Evolutionary conservation across 2,888 invertebrate species (phyloP).

Genomic region (Lithophane ornitopus): DNA sequence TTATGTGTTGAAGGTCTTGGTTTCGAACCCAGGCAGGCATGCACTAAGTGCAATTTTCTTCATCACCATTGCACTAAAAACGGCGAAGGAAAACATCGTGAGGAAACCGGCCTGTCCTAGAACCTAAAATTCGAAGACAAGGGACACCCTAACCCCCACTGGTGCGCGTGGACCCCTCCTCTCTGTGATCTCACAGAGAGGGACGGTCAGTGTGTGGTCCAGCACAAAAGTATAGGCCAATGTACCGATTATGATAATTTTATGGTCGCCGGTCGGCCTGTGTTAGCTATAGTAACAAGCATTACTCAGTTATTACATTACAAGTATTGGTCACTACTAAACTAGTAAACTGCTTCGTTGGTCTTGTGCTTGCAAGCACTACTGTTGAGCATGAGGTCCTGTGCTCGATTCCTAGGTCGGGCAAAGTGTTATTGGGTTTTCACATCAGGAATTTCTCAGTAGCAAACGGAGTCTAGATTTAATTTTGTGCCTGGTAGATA

Average conservation of each 20-base stretch:
- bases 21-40: neutral
- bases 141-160: too few relatives aligned
- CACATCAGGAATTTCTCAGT: neutral
- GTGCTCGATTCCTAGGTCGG: neutral
- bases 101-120: neutral
- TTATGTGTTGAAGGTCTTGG: neutral
- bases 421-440: neutral
- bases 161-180: neutral
- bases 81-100: too few relatives aligned
- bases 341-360: neutral
- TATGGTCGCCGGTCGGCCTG: neutral
- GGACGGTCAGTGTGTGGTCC: neutral
- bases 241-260: neutral
- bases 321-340: neutral
- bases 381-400: neutral
- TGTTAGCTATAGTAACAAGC: neutral
- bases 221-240: neutral
- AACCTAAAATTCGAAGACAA: neutral
- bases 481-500: too few relatives aligned
- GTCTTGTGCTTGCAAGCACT: too few relatives aligned
- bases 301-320: neutral
- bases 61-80: neutral
- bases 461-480: too few relatives aligned
- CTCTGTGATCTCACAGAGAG: neutral
- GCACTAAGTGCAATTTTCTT: neutral